These are phyloP conservation scores for Tetrao urogallus DNA, from an alignment of 2,113 vertebrate species.

Conservation along the genomic window DNA sequence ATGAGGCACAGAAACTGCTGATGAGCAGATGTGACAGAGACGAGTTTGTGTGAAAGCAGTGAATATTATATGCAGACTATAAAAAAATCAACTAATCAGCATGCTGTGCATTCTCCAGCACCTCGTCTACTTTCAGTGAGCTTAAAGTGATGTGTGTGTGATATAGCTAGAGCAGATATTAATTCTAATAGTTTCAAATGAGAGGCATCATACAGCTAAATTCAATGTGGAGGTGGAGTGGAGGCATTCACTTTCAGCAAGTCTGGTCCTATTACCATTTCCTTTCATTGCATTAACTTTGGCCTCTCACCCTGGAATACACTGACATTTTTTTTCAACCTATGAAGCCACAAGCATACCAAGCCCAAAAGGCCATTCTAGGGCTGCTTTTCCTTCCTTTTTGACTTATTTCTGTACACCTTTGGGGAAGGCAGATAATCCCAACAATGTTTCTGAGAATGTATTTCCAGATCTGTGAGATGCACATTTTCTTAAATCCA, in stretches of 20 bases:
- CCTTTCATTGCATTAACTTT: background rate
- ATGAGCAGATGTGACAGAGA: background rate
- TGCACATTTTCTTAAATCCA: background rate
- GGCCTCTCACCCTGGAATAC: background rate
- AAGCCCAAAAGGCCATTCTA: background rate
- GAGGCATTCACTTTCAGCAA: background rate
- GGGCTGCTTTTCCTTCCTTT: background rate
- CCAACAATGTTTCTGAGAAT: background rate
- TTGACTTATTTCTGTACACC: background rate
- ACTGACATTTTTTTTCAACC: background rate
- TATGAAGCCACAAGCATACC: background rate
- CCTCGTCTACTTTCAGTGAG: background rate
- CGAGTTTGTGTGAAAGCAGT: background rate
- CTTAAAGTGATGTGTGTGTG: background rate
- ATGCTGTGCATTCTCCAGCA: background rate
- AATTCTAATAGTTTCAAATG: background rate
- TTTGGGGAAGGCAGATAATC: background rate
- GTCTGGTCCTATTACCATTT: background rate
- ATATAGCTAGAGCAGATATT: background rate
- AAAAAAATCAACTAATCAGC: background rate
- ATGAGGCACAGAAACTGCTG: background rate
- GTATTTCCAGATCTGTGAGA: background rate
- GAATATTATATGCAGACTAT: background rate
- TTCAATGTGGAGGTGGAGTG: background rate
- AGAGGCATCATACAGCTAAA: background rate